Percentiles rank a stretch among this genome's conserved stretches.
These are phyloP conservation scores for Carpatolechia fugitivella DNA, from an alignment of 2,888 invertebrate species.

Conservation along the genomic window DNA sequence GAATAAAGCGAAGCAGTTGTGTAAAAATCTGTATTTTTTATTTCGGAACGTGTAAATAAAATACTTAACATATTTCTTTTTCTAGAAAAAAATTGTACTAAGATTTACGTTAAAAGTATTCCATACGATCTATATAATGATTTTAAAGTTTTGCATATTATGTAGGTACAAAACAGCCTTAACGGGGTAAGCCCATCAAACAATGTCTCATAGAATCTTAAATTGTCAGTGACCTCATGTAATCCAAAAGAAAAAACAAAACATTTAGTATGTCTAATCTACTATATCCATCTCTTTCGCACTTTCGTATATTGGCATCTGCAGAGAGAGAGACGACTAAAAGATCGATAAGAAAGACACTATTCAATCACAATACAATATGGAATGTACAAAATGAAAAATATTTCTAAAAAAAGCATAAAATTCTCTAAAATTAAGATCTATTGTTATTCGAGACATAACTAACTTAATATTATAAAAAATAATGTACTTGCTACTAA, in stretches of 20 bases:
- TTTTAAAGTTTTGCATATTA: too few species aligned
- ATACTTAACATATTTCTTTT: background rate
- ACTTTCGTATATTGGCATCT: background rate
- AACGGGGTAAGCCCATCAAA: too few species aligned
- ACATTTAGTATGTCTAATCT: too few species aligned
- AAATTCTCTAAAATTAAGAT: background rate
- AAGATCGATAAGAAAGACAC: conserved; percentile 3
- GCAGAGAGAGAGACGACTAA: background rate
- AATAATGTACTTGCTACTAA: background rate
- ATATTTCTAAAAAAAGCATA: too few species aligned
- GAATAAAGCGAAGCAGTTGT: background rate
- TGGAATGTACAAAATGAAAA: conserved; percentile 12
- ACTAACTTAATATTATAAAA: too few species aligned
- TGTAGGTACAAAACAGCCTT: too few species aligned
- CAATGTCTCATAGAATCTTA: too few species aligned
- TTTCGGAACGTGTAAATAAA: background rate
- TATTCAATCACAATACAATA: conserved; percentile 1
- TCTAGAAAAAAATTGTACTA: conserved; percentile 11
- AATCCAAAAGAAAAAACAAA: too few species aligned
- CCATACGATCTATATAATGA: background rate
- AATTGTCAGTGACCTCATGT: too few species aligned
- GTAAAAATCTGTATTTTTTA: background rate
- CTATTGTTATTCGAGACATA: conserved; percentile 12
- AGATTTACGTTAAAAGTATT: conserved; percentile 10
- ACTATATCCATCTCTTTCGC: background rate